Evolutionary conservation across 2,888 invertebrate genomes (phyloP).

Genomic region (Eupelmus urozonus): DNA sequence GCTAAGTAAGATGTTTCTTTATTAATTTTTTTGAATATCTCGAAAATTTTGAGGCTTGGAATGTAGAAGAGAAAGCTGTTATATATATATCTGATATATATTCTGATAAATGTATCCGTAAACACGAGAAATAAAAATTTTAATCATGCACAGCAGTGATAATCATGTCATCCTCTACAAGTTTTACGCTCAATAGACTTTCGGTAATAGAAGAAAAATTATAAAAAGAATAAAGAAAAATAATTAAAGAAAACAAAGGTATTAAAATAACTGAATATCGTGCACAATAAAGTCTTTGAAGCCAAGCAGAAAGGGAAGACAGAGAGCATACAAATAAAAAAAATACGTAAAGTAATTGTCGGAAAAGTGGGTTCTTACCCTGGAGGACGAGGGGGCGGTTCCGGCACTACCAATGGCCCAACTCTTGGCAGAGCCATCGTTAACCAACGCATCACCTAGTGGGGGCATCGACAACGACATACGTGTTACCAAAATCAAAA

Average conservation of each 20-base stretch:
- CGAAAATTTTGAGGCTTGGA: no score
- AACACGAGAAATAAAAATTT: constrained; percentile 39
- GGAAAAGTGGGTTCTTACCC: constrained; percentile 80
- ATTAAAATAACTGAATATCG: constrained; percentile 63
- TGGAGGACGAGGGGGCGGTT: constrained; percentile 80
- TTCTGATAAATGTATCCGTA: neutral
- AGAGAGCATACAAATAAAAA: constrained; percentile 70
- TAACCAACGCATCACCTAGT: constrained; percentile 78
- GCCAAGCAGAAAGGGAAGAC: constrained; percentile 76
- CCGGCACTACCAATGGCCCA: constrained; percentile 78
- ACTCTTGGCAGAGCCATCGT: constrained; percentile 77
- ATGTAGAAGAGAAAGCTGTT: no score
- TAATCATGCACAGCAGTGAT: constrained; percentile 61
- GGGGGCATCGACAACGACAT: constrained; percentile 76
- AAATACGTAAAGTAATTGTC: constrained; percentile 74
- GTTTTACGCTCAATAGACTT: constrained; percentile 63
- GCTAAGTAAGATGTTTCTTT: no score
- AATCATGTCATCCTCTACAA: constrained; percentile 63
- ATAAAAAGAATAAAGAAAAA: constrained; percentile 61
- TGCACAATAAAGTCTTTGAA: constrained; percentile 74
- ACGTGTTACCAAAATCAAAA: constrained; percentile 75
- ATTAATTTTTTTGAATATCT: neutral
- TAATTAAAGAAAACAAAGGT: constrained; percentile 12
- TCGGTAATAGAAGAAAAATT: constrained; percentile 50
- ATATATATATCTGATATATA: no score